These are phyloP conservation scores for Torymus tubicola DNA, from an alignment of 2,888 invertebrate species.

Conservation along the genomic window DNA sequence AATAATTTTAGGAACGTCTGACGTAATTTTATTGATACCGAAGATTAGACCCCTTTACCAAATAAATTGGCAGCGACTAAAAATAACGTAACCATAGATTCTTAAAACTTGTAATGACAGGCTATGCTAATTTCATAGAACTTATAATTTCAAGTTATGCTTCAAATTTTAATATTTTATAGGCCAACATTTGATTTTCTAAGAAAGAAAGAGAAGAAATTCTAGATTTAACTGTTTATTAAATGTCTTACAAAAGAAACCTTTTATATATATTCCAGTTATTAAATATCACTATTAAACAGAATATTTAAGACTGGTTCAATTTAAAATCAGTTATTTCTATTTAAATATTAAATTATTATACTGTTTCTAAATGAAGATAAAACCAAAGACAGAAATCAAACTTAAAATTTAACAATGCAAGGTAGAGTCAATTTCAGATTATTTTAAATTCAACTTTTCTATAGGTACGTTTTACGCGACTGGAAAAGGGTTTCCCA, in stretches of 20 bases:
- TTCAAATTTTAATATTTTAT: constrained; percentile 8
- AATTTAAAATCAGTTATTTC: too few species aligned
- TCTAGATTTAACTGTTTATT: not conserved
- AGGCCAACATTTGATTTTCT: constrained; percentile 10
- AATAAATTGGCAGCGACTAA: constrained; percentile 13
- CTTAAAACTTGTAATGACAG: constrained; percentile 14
- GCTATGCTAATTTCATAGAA: not conserved
- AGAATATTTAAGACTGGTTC: too few species aligned
- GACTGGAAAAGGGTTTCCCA: not conserved
- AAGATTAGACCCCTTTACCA: not conserved
- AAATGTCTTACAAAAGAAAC: too few species aligned
- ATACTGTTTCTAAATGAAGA: too few species aligned
- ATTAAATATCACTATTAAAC: too few species aligned
- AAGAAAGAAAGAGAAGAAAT: constrained; percentile 2
- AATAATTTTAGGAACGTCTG: constrained; percentile 6
- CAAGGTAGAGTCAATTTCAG: too few species aligned
- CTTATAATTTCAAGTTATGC: constrained; percentile 7
- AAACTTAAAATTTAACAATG: too few species aligned
- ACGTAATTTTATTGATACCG: constrained; percentile 21
- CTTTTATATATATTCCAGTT: too few species aligned
- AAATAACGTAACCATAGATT: constrained; percentile 6
- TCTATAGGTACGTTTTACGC: too few species aligned
- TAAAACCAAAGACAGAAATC: too few species aligned
- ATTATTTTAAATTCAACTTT: too few species aligned
- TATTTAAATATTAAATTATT: too few species aligned